Conservation (phyloP, 2,888 invertebrate species). For the Drosophila multiciliata region DNA sequence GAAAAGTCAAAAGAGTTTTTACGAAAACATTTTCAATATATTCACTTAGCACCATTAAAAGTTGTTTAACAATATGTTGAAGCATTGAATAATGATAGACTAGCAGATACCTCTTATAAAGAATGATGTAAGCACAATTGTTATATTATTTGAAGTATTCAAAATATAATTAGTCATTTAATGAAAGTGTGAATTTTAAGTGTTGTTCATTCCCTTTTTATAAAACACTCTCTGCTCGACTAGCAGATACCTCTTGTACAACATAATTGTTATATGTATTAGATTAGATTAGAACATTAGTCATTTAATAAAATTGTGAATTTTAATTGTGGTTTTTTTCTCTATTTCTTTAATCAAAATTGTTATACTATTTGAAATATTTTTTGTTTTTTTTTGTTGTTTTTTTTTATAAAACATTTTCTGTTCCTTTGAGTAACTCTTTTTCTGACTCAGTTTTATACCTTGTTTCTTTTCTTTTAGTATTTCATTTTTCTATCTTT, state of each 20-base stretch:
- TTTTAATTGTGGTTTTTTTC: background rate
- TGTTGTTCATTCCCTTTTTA: background rate
- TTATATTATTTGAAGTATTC: background rate
- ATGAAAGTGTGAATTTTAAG: background rate
- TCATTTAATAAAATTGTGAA: background rate
- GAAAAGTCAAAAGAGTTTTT: background rate
- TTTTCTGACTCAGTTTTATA: background rate
- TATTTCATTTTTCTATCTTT: background rate
- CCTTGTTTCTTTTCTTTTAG: background rate
- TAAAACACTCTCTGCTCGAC: too few relatives aligned
- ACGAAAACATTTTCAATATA: background rate
- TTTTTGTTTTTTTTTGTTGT: too few relatives aligned
- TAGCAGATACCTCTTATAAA: background rate
- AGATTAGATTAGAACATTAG: too few relatives aligned
- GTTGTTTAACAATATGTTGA: conserved; percentile 12
- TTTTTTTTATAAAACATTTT: too few relatives aligned
- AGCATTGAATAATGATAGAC: background rate
- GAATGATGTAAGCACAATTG: background rate
- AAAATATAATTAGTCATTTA: background rate
- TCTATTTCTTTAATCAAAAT: too few relatives aligned
- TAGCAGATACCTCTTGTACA: too few relatives aligned
- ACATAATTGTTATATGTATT: too few relatives aligned
- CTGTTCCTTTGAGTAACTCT: too few relatives aligned
- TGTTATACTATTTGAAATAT: too few relatives aligned
- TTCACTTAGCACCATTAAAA: background rate